Conservation (phyloP, 2,113 vertebrate genomes). For the Pontoporia blainvillei region DNA sequence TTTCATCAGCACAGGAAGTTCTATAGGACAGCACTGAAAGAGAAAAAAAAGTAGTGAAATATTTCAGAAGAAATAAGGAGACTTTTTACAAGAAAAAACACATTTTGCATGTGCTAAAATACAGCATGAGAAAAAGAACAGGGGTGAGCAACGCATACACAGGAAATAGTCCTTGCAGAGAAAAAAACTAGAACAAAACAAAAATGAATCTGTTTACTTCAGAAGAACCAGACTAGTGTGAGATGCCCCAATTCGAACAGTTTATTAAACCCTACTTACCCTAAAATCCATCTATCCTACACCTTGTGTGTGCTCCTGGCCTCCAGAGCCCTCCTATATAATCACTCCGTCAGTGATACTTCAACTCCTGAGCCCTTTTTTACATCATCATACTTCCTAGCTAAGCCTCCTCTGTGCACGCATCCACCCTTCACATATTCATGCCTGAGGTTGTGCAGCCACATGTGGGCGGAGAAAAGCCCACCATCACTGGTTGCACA, state of each 20-base stretch:
- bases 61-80: not conserved
- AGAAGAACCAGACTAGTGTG: not conserved
- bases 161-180: not conserved
- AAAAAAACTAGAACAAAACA: not conserved
- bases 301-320: not conserved
- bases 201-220: not conserved
- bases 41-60: not conserved
- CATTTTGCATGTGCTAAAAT: not conserved
- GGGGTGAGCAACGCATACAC: not conserved
- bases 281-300: not conserved
- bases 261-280: not conserved
- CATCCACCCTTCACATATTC: not conserved
- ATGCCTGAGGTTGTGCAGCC: no score
- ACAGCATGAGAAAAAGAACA: not conserved
- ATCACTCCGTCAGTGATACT: not conserved
- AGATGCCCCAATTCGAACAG: not conserved
- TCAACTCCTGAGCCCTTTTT: not conserved
- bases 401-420: not conserved
- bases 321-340: not conserved
- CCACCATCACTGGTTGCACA: not conserved
- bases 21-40: not conserved
- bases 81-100: not conserved
- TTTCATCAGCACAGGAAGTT: not conserved
- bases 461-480: not conserved
- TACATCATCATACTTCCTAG: not conserved